phyloP scores from a whole-genome alignment of 2,888 invertebrate species.

The Nematopogon swammerdamellus region DNA sequence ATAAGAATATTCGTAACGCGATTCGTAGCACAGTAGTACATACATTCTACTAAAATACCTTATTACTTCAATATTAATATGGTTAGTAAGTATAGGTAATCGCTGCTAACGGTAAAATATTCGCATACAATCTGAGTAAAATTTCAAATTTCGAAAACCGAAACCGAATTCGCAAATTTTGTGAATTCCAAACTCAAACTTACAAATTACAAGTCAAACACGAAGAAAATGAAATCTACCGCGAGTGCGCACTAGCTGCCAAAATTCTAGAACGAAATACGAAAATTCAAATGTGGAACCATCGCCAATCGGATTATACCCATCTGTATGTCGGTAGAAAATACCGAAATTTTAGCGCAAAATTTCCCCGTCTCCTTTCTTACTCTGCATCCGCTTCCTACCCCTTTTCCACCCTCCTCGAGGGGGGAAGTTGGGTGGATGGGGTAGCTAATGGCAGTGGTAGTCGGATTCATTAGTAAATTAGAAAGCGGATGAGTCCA shows the following conservation, averaged over 20 bases:
- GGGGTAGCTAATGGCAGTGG: slow-evolving; percentile 44
- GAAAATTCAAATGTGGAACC: slow-evolving; percentile 49
- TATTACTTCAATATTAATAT: no score
- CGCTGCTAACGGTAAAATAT: no score
- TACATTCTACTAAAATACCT: no score
- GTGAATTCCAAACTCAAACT: background rate
- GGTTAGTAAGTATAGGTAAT: no score
- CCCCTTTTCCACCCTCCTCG: no score
- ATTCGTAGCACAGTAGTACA: no score
- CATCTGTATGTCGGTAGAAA: slow-evolving; percentile 50
- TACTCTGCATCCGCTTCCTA: slow-evolving; percentile 38
- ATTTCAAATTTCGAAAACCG: background rate
- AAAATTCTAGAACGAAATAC: slow-evolving; percentile 28
- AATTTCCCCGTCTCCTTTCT: slow-evolving; percentile 20
- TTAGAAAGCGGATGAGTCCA: slow-evolving; percentile 58
- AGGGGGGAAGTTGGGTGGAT: slow-evolving; percentile 9
- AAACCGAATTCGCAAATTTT: background rate
- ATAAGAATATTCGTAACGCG: no score
- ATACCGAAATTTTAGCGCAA: slow-evolving; percentile 46
- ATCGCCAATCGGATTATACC: slow-evolving; percentile 55
- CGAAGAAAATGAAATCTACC: background rate
- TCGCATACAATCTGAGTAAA: background rate
- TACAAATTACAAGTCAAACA: background rate
- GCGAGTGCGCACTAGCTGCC: slow-evolving; percentile 20
- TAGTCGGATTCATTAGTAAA: slow-evolving; percentile 59